A percentile compares a stretch with the other conserved stretches of the same genome.
Evolutionary conservation across 2,113 vertebrate genomes (phyloP).

Genomic region (Callipepla squamata): DNA sequence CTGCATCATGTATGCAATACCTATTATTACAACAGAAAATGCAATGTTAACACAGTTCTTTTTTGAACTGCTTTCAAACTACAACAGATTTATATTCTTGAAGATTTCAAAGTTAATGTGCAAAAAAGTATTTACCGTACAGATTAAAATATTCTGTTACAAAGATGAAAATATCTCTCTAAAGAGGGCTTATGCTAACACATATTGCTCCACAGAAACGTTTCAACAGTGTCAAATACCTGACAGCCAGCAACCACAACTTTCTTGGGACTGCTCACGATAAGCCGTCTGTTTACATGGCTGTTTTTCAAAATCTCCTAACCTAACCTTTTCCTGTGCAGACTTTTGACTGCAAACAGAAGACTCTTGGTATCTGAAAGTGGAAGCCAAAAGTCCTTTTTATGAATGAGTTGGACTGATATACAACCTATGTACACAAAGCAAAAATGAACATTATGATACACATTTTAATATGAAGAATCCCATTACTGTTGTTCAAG

Average conservation of each 20-base stretch:
- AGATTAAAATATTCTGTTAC: background rate
- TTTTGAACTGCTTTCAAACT: background rate
- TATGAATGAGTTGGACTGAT: background rate
- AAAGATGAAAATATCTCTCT: background rate
- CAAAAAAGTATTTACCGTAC: background rate
- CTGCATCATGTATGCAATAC: background rate
- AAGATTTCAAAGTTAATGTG: background rate
- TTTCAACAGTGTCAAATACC: constrained; percentile 58
- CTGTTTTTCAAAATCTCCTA: constrained; percentile 2
- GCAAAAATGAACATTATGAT: background rate
- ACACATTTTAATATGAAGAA: background rate
- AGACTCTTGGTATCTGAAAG: constrained; percentile 40
- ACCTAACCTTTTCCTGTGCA: background rate
- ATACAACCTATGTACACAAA: background rate
- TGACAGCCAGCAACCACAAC: constrained; percentile 60
- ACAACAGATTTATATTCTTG: background rate
- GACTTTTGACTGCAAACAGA: constrained; percentile 54
- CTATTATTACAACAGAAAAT: background rate
- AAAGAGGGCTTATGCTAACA: background rate
- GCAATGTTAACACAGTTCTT: background rate
- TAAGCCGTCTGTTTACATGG: constrained; percentile 68
- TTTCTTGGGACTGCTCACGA: constrained; percentile 63
- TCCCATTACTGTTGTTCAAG: background rate
- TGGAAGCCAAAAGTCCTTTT: constrained; percentile 36
- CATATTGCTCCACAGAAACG: background rate